These are phyloP conservation scores for Guaruba guarouba DNA, from an alignment of 2,113 vertebrate species.

Conservation along the genomic window DNA sequence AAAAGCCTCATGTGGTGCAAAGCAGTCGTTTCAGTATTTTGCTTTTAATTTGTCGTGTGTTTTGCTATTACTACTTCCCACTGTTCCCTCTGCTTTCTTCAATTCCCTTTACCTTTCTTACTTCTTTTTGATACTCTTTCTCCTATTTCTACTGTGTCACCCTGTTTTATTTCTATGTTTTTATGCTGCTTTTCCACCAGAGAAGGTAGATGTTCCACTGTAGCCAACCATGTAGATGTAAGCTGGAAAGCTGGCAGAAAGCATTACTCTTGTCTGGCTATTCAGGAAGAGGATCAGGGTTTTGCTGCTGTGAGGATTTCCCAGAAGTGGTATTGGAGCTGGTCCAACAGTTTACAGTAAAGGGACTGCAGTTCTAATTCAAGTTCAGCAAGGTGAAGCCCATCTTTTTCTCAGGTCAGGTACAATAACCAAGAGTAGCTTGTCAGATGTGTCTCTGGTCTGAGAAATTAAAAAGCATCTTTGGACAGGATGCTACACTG, in stretches of 20 bases:
- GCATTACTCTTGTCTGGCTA: not conserved
- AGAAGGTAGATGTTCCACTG: not conserved
- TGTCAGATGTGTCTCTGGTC: not conserved
- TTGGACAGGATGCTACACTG: not conserved
- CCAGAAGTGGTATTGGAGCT: slow-evolving; percentile 34
- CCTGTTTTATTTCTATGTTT: not conserved
- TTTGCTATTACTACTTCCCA: not conserved
- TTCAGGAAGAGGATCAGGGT: not conserved
- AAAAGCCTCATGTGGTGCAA: not conserved
- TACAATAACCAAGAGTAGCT: not conserved
- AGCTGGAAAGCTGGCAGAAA: not conserved
- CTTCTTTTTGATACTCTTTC: not conserved
- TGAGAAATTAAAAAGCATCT: not conserved
- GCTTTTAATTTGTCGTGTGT: not conserved
- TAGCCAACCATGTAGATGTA: not conserved
- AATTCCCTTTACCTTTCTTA: not conserved
- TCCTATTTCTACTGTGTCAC: not conserved
- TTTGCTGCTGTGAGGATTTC: slow-evolving; percentile 27
- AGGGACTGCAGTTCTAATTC: slow-evolving; percentile 9
- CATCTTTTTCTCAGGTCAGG: not conserved
- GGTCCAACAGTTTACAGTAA: slow-evolving; percentile 53
- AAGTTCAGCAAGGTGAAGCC: not conserved
- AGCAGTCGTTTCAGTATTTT: not conserved
- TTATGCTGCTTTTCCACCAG: not conserved
- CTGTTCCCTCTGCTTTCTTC: not conserved